phyloP scores from a whole-genome alignment of 2,888 invertebrate genomes.

The Graphium colonna region DNA sequence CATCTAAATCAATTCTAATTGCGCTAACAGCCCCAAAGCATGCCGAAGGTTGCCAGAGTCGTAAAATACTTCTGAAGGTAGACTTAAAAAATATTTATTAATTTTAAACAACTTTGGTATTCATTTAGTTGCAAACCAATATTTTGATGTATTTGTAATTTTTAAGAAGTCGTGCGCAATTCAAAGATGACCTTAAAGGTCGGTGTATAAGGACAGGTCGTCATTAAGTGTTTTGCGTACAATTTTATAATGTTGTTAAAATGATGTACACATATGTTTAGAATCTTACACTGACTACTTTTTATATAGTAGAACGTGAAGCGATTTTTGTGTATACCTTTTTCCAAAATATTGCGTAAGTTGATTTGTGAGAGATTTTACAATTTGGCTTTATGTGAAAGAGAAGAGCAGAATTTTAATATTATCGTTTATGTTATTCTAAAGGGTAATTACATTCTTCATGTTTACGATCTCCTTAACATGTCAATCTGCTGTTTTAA shows the following conservation, averaged over 20 bases:
- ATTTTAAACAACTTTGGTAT: slow-evolving; percentile 1
- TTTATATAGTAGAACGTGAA: no score
- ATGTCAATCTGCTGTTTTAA: no score
- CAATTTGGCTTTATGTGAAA: no score
- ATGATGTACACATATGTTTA: no score
- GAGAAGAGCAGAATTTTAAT: no score
- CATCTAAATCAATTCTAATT: slow-evolving; percentile 19
- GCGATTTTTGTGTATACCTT: neutral
- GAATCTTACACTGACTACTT: no score
- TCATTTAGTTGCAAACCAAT: neutral
- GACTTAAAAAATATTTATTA: slow-evolving; percentile 1
- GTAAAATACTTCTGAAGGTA: neutral
- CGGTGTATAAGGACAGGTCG: slow-evolving; percentile 4
- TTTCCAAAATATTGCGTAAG: no score
- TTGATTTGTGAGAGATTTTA: no score
- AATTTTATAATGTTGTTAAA: slow-evolving; percentile 4
- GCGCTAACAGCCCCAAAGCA: slow-evolving; percentile 11
- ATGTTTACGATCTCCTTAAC: no score
- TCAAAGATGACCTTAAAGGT: slow-evolving; percentile 1
- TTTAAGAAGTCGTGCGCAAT: neutral
- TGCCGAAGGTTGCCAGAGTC: slow-evolving; percentile 5
- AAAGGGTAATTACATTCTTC: no score
- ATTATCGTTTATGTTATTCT: no score
- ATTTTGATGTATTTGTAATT: neutral
- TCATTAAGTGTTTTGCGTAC: neutral